Base-by-base conservation (phyloP, 1,140 invertebrate species). In the Drosophila watanabei region DNA sequence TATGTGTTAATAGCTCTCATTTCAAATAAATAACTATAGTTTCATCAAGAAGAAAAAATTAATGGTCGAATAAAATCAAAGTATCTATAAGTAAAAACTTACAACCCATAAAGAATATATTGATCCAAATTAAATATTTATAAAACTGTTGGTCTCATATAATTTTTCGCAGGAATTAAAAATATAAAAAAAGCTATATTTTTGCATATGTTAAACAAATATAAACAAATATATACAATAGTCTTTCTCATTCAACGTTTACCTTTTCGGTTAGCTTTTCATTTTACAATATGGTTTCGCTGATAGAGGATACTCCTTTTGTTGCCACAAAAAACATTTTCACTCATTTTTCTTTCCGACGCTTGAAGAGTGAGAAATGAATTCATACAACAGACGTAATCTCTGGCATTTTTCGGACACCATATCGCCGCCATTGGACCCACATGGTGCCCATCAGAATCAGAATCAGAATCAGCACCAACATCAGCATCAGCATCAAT, bases 381-480 rank as follows among this genome's bases (percentile, higher is more conserved):
- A 71, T 73, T 71, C 68, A 60, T 30, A 73, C 70, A 72, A 72
- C 68, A 72, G 54, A 49, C 56, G 54, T 73, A 72, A 51, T 51
- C 35, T 72, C 35, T 60, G 68, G 70, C n/a, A 72, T 51, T 73
- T 68, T 70, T 73, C 56, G 64, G 68, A 71, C 39, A 71, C 24
- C 32, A 45, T 45, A 69, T 69, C 63, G 28, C 68, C n/a, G 35
- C n/a, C 43, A 41, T 30, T 51, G 70, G 24, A 39, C 37, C 35
- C 76, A 46, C 56, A 72, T 63, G 45, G 41, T 13, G 37, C 24
- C 28, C 56, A 46, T 32, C 57, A 20, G 9, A 43, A 16, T 30
- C 65, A 39, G 33, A 24, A 51, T 58, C 70, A 60, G 45, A 68
- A 60, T 73, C 70, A 73, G 24, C 24, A 24, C 24, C 24, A 24